Base-by-base conservation (phyloP, 2,888 invertebrate species). In the Chorisops tibialis region DNA sequence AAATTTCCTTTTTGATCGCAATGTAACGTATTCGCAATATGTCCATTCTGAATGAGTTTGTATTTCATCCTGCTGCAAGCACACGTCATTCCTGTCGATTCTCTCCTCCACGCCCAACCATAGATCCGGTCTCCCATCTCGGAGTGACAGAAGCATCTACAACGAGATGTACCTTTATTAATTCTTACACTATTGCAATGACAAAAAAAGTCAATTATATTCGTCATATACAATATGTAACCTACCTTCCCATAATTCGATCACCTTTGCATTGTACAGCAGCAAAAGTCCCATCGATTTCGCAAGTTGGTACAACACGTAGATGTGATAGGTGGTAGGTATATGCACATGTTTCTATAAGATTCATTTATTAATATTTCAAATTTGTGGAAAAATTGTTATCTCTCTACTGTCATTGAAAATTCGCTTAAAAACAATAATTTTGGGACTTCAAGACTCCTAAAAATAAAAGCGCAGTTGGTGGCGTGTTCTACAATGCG, bases 261-360 rank as follows among this genome's bases (percentile, higher is more conserved):
- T 85, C 85, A 38, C 86, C 86, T 76, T 85, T 87, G 72, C 87
- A 87, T 72, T 87, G 87, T 64, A 84, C 84, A 1, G 86, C 80
- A 41, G 81, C 81, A 75, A 81, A 86, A 14, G 74, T 74, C 11
- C 84, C 86, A 70, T 85, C 82, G 19, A 79, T 74, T 50, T 82
- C 77, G 70, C 87, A 87, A 59, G 69, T 77, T 2, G 82, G 82
- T 47, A 75, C 73, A 67, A 70, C 79, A 2, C 62, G 49, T 16
- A 68, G 39, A 3, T 62, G 41, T 30, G 18, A 45, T 37, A 70
- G 63, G 58, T 70, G 70, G 48, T 69, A 69, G 2, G 69, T 69
- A 22, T 68, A 68, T 3, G 68, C 39, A 59, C 70, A 70, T 16
- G 63, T 66, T 35, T 39, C 70, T 70, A 43, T 14, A 39, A 1